Conservation (phyloP, 2,113 vertebrate genomes). For the Paralichthys olivaceus region DNA sequence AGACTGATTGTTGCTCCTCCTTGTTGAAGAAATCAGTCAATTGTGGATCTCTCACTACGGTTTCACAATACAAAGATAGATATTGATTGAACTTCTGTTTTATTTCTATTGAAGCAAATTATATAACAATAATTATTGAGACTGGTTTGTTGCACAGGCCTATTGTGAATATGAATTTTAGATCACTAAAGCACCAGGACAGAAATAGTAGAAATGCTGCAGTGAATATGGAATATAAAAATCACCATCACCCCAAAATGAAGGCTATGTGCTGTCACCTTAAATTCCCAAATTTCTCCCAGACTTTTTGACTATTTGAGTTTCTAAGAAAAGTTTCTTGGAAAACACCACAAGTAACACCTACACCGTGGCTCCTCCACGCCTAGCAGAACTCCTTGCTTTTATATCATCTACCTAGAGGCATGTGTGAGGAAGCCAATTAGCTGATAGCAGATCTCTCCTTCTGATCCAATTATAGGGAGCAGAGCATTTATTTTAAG, state of each 20-base stretch:
- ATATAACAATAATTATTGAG: not conserved
- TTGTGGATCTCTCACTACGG: no score
- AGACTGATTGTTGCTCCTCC: not conserved
- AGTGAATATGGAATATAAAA: no score
- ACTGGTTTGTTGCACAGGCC: not conserved
- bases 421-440: conserved; percentile 78
- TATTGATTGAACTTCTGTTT: no score
- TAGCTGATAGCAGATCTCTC: conserved; percentile 78
- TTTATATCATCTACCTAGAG: conserved; percentile 58
- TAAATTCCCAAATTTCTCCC: not conserved
- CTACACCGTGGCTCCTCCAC: conserved; percentile 6
- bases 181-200: not conserved
- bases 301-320: not conserved
- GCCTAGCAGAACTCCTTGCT: conserved; percentile 31
- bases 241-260: no score
- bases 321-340: conserved; percentile 46
- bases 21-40: not conserved
- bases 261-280: no score
- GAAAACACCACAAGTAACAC: conserved; percentile 45
- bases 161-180: not conserved
- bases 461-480: conserved; percentile 80
- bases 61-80: no score
- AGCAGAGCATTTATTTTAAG: conserved; percentile 82
- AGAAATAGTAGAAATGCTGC: no score
- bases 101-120: not conserved